phyloP scores from a whole-genome alignment of 2,888 invertebrate species.

The Caenorhabditis angaria region DNA sequence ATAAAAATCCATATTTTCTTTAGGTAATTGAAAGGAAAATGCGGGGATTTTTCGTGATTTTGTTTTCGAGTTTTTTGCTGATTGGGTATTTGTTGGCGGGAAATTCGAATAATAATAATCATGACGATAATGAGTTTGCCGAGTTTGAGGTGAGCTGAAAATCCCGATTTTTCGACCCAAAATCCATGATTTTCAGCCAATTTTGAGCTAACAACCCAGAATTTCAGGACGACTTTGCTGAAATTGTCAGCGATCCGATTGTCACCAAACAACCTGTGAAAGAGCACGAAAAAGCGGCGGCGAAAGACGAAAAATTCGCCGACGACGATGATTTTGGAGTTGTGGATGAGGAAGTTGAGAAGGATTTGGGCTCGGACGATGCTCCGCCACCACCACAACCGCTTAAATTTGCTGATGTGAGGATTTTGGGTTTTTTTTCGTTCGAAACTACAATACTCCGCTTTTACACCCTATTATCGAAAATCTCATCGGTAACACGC shows the following conservation, averaged over 20 bases:
- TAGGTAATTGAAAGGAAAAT: too few species aligned
- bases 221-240: slow-evolving; percentile 33
- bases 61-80: neutral
- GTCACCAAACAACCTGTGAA: slow-evolving; percentile 5
- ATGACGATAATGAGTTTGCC: slow-evolving; percentile 64
- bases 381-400: slow-evolving; percentile 47
- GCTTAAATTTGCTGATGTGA: slow-evolving; percentile 67
- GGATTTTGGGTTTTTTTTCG: slow-evolving; percentile 7
- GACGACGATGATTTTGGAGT: slow-evolving; percentile 60
- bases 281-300: neutral
- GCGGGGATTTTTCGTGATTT: too few species aligned
- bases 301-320: slow-evolving; percentile 36
- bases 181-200: too few species aligned
- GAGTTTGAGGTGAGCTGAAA: slow-evolving; percentile 58
- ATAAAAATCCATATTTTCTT: too few species aligned
- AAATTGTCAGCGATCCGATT: slow-evolving; percentile 19
- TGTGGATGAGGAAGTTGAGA: slow-evolving; percentile 49
- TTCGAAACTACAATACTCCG: too few species aligned
- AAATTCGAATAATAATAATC: too few species aligned
- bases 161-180: too few species aligned
- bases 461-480: too few species aligned
- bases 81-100: slow-evolving; percentile 7
- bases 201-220: neutral
- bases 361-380: slow-evolving; percentile 30
- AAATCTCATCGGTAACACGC: too few species aligned